Evolutionary conservation across 2,797 vertebrate genomes (phyloP).

Genomic region (Mormyrus hasselquistii): DNA sequence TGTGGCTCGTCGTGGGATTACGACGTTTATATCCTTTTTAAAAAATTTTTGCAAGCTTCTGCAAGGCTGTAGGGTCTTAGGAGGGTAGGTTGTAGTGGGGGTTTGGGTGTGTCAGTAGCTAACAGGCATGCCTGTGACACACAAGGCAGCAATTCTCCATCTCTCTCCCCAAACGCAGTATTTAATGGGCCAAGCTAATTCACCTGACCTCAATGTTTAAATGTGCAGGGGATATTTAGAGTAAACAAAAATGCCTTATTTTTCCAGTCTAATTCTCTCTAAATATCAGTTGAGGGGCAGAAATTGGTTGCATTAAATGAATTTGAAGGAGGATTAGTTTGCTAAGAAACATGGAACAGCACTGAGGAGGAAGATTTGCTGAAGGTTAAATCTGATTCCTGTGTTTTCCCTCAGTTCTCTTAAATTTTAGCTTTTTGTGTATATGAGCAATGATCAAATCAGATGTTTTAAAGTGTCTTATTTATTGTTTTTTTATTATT

Average conservation of each 20-base stretch:
- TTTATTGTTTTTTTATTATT: background rate
- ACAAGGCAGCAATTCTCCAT: background rate
- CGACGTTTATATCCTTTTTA: too few relatives aligned
- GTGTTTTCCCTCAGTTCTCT: conserved; percentile 4
- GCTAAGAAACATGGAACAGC: background rate
- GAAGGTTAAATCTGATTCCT: background rate
- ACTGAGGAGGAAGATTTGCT: background rate
- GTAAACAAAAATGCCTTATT: background rate
- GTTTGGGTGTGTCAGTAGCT: background rate
- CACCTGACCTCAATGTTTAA: conserved; percentile 18
- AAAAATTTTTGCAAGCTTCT: background rate
- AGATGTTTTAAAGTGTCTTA: conserved; percentile 3
- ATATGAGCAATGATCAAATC: background rate
- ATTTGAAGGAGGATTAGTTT: background rate
- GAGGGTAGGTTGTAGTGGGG: background rate
- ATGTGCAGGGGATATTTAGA: conserved; percentile 26
- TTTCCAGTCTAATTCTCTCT: background rate
- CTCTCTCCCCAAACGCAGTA: background rate
- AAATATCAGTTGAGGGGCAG: background rate
- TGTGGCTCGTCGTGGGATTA: background rate
- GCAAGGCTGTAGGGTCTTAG: conserved; percentile 9
- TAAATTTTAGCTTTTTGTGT: background rate
- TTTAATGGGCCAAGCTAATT: background rate
- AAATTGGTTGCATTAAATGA: background rate
- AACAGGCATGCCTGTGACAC: background rate